Conservation (phyloP, 1,140 invertebrate species). For the Calephelis nemesis region DNA sequence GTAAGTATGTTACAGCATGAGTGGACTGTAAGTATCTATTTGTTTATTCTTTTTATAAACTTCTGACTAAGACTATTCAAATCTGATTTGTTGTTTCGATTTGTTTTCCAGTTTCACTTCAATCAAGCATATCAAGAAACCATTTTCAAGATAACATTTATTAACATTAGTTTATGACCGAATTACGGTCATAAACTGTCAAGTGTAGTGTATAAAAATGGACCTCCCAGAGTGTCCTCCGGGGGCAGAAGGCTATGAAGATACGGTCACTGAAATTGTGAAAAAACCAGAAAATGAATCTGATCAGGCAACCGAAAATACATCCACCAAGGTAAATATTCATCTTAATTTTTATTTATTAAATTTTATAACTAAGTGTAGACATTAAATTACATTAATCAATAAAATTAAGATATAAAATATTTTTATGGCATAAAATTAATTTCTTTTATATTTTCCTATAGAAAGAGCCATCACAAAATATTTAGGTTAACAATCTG, state of each 20-base stretch:
- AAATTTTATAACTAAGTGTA: slow-evolving; percentile 24
- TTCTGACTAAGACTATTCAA: background rate
- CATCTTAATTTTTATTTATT: slow-evolving; percentile 31
- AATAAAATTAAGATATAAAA: slow-evolving; percentile 22
- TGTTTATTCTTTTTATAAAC: background rate
- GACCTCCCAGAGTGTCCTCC: slow-evolving; percentile 71
- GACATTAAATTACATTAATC: slow-evolving; percentile 16
- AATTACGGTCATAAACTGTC: slow-evolving; percentile 60
- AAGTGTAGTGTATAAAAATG: slow-evolving; percentile 72
- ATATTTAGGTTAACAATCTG: too few species aligned
- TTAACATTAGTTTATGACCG: slow-evolving; percentile 56
- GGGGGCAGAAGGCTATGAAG: slow-evolving; percentile 68
- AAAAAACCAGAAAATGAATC: slow-evolving; percentile 49
- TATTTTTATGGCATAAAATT: slow-evolving; percentile 21
- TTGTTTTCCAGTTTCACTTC: slow-evolving; percentile 1
- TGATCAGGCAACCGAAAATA: slow-evolving; percentile 17
- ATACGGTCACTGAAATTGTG: slow-evolving; percentile 60
- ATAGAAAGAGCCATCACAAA: too few species aligned
- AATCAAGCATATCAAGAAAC: slow-evolving; percentile 3
- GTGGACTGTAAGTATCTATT: slow-evolving; percentile 11
- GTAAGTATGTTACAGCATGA: background rate
- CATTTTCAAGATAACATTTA: background rate
- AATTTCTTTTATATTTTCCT: background rate
- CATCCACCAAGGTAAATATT: slow-evolving; percentile 68
- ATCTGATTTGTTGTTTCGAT: background rate